Percentiles rank a stretch among this genome's conserved stretches.
Conservation (phyloP, 2,888 invertebrate species). For the Agrilus biguttatus region DNA sequence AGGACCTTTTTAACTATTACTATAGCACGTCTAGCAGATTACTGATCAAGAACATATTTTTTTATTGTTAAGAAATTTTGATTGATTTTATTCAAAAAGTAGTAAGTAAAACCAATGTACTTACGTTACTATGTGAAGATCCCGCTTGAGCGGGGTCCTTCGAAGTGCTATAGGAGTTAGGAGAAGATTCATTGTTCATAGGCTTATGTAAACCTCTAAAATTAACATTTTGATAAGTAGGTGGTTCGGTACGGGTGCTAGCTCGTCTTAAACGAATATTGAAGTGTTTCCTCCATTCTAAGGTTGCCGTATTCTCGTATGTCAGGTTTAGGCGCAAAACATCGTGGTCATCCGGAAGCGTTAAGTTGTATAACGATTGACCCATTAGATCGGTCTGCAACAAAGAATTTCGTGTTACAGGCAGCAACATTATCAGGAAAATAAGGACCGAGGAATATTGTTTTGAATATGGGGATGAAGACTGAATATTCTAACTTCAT, state of each 20-base stretch:
- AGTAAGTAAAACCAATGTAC: not conserved
- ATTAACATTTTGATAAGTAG: slow-evolving; percentile 54
- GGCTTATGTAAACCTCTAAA: slow-evolving; percentile 42
- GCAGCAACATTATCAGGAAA: too few relatives aligned
- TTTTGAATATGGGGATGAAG: too few relatives aligned
- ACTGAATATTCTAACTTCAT: too few relatives aligned
- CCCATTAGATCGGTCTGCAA: slow-evolving; percentile 71
- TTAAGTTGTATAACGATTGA: slow-evolving; percentile 65
- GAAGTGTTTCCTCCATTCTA: slow-evolving; percentile 38
- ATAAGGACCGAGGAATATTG: too few relatives aligned
- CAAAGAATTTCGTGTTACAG: not conserved
- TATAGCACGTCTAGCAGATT: too few relatives aligned
- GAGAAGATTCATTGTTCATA: slow-evolving; percentile 6
- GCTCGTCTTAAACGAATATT: slow-evolving; percentile 45
- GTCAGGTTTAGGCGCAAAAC: slow-evolving; percentile 49
- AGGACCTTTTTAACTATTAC: too few relatives aligned
- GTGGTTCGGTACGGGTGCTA: slow-evolving; percentile 56
- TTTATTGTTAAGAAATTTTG: too few relatives aligned
- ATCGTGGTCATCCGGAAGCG: slow-evolving; percentile 66
- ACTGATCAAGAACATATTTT: too few relatives aligned
- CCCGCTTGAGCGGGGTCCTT: slow-evolving; percentile 4
- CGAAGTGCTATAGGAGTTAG: slow-evolving; percentile 3
- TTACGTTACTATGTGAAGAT: slow-evolving; percentile 14
- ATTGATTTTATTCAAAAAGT: not conserved
- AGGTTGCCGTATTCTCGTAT: slow-evolving; percentile 27